phyloP scores from a whole-genome alignment of 2,888 invertebrate genomes.

The Lasius platythorax region DNA sequence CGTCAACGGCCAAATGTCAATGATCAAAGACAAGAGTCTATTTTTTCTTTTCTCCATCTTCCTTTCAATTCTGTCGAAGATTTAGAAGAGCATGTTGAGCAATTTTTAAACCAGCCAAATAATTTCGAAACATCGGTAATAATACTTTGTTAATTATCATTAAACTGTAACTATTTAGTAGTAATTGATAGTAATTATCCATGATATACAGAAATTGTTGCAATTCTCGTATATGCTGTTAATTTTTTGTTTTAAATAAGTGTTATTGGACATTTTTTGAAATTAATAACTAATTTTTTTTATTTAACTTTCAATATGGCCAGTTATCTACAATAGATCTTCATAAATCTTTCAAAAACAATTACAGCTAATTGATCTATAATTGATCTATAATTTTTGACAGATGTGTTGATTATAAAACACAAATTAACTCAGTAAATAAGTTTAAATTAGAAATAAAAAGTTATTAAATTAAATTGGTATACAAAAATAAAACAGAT shows the following conservation, averaged over 20 bases:
- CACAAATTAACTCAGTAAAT: too few relatives aligned
- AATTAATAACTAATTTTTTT: background rate
- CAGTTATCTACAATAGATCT: background rate
- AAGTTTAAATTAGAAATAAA: too few relatives aligned
- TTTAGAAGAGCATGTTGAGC: too few relatives aligned
- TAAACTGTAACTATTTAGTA: background rate
- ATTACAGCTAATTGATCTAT: background rate
- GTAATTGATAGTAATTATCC: too few relatives aligned
- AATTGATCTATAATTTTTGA: too few relatives aligned
- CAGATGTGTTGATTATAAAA: too few relatives aligned
- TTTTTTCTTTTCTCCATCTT: too few relatives aligned
- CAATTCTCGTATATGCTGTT: background rate
- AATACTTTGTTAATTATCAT: background rate
- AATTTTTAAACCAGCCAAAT: too few relatives aligned
- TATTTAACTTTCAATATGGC: background rate
- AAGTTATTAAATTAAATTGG: background rate
- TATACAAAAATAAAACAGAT: background rate
- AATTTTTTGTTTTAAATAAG: background rate
- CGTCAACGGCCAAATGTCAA: too few relatives aligned
- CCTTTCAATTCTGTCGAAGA: too few relatives aligned
- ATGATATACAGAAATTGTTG: background rate
- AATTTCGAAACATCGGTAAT: background rate
- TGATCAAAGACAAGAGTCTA: too few relatives aligned
- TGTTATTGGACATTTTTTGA: background rate
- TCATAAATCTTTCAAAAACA: background rate